phyloP scores from a whole-genome alignment of 2,888 invertebrate genomes.

The Ochropacha duplaris region DNA sequence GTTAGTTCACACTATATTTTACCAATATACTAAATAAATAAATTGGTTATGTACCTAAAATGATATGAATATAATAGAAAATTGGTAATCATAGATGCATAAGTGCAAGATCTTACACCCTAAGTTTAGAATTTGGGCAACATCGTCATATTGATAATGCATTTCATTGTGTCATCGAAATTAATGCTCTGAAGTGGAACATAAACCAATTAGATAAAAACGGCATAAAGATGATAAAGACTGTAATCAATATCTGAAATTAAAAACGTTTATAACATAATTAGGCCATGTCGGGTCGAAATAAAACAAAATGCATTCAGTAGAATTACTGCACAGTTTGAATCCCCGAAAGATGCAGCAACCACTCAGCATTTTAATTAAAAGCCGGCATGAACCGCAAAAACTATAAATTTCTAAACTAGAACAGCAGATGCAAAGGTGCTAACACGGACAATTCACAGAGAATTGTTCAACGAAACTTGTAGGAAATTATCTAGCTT shows the following conservation, averaged over 20 bases:
- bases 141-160: background rate
- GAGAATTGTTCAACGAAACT: no score
- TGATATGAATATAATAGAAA: no score
- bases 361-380: constrained; percentile 41
- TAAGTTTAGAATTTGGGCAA: background rate
- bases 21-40: no score
- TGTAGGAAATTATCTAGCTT: no score
- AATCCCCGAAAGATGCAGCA: constrained; percentile 25
- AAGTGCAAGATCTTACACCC: background rate
- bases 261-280: background rate
- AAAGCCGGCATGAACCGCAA: constrained; percentile 28
- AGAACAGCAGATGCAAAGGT: constrained; percentile 16
- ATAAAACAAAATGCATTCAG: constrained; percentile 14
- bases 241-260: background rate
- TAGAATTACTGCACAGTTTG: constrained; percentile 14
- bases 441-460: background rate
- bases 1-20: no score
- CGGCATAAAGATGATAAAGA: background rate
- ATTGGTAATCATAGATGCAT: background rate
- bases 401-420: constrained; percentile 29
- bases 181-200: background rate
- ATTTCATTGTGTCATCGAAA: background rate
- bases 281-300: background rate
- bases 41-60: no score
- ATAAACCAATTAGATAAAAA: background rate